Evolutionary conservation across 2,888 invertebrate genomes (phyloP), one percentile per base, ranked within the genome.

Genomic region (Bugulina stolonifera): DNA sequence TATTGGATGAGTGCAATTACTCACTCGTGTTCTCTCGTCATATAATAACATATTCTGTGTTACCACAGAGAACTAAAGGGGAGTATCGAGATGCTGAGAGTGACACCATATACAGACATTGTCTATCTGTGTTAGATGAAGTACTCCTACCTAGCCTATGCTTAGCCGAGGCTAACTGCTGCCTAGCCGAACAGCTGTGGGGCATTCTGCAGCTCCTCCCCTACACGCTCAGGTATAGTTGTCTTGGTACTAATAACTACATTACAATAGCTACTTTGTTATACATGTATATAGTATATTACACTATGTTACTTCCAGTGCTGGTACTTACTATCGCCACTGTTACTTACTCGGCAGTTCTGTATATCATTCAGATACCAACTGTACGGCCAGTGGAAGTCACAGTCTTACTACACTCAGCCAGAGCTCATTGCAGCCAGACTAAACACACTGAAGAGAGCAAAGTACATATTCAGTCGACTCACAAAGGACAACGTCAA

Each of bases 401-500:
- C 94, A 80, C 94, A 95, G 73, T 90, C 91, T 0, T 90, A 90
- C 77, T 88, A 89, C 73, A 86, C 90, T 69, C 93, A 96, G 84
- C 92, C 97, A 0, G 89, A 91, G 55, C 85, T 99, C 72, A 89
- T 95, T 80, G 88, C 91, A 27, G 91, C 92, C 52, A 89, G 92
- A 57, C 94, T 93, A 0, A 92, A 93, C 81, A 91, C 93, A 0
- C 89, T 94, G 76, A 94, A 95, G 81, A 90, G 92, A 80, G 93
- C 96, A 69, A 95, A 95, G 82, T 94, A 94, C 76, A 91, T 97
- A 54, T 94, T 99, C 75, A 87, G 86, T 76, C 84, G 88, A n/a
- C 78, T 88, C 54, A 95, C 95, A 79, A 99, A 99, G 83, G 99
- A 99, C 84, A 99, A 96, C 80, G 94, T 97, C 3, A 99, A 98